These are phyloP conservation scores for Anneissia japonica DNA, from an alignment of 35 echinoderm and acorn worm genomes.

Conservation along the genomic window DNA sequence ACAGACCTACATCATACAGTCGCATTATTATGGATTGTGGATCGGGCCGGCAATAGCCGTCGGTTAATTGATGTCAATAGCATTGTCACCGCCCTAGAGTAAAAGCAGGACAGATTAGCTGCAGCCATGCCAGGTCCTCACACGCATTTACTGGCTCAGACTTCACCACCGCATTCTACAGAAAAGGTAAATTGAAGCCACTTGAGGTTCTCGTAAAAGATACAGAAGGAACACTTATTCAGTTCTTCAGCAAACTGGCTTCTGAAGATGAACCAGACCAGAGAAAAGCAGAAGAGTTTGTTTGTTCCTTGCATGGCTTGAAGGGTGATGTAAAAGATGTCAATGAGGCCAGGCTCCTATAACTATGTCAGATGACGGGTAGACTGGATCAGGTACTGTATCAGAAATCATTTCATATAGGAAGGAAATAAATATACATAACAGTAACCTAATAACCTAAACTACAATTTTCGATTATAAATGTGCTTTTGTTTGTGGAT, in stretches of 20 bases:
- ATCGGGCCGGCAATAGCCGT: conserved; percentile 37
- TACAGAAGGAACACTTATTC: conserved; percentile 15
- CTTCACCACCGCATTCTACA: conserved; percentile 51
- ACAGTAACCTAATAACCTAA: no score
- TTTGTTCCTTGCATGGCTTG: conserved; percentile 52
- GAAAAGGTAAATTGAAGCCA: conserved; percentile 42
- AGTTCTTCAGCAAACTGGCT: conserved; percentile 24
- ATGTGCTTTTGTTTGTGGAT: not conserved
- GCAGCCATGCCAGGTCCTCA: conserved; percentile 30
- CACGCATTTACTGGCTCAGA: conserved; percentile 41
- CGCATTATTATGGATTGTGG: conserved; percentile 35
- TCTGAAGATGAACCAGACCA: conserved; percentile 29
- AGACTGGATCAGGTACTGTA: conserved; percentile 43
- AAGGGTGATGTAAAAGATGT: conserved; percentile 32
- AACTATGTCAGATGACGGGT: conserved; percentile 40
- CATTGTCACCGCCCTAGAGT: conserved; percentile 33
- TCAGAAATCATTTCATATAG: no score
- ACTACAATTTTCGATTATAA: no score
- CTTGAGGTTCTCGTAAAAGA: conserved; percentile 39
- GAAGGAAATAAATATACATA: no score
- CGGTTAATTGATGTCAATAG: conserved; percentile 26
- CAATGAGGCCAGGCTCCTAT: conserved; percentile 41
- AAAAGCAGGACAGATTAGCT: conserved; percentile 14
- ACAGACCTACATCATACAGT: not conserved
- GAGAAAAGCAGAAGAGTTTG: conserved; percentile 35